Conservation (phyloP, 2,113 vertebrate species). For the Piprites chloris region DNA sequence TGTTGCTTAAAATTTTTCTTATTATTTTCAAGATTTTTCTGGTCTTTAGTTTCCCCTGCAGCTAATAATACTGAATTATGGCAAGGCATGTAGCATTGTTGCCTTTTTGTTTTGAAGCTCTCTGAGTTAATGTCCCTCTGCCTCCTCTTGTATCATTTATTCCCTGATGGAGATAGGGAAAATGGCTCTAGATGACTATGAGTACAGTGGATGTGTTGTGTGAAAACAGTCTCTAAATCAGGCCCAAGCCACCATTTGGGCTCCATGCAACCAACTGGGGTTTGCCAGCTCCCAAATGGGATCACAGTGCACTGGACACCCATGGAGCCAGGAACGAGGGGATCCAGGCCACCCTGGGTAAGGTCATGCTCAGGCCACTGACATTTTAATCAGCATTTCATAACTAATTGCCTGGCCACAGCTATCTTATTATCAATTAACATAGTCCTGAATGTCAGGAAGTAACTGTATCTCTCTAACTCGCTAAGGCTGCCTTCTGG, state of each 20-base stretch:
- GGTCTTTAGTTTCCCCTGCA: not conserved
- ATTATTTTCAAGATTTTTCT: not conserved
- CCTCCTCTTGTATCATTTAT: not conserved
- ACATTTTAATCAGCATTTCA: constrained; percentile 47
- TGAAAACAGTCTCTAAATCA: not conserved
- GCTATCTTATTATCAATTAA: constrained; percentile 58
- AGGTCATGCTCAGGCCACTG: not conserved
- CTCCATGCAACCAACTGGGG: not conserved
- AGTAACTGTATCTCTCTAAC: constrained; percentile 59
- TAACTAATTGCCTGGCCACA: constrained; percentile 32
- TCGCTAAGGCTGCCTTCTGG: constrained; percentile 4
- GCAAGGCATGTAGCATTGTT: not conserved
- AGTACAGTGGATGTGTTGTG: not conserved
- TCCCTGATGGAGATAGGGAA: not conserved
- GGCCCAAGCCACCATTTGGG: not conserved
- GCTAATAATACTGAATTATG: not conserved
- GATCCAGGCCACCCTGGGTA: not conserved
- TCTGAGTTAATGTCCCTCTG: not conserved
- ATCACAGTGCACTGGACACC: not conserved
- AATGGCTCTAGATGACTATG: not conserved
- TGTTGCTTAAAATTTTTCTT: not conserved
- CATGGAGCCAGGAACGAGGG: not conserved
- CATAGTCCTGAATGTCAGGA: constrained; percentile 49
- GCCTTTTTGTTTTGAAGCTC: not conserved
- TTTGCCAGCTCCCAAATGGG: not conserved